phyloP scores from a whole-genome alignment of 2,888 invertebrate genomes.

The Branchellion lobata region DNA sequence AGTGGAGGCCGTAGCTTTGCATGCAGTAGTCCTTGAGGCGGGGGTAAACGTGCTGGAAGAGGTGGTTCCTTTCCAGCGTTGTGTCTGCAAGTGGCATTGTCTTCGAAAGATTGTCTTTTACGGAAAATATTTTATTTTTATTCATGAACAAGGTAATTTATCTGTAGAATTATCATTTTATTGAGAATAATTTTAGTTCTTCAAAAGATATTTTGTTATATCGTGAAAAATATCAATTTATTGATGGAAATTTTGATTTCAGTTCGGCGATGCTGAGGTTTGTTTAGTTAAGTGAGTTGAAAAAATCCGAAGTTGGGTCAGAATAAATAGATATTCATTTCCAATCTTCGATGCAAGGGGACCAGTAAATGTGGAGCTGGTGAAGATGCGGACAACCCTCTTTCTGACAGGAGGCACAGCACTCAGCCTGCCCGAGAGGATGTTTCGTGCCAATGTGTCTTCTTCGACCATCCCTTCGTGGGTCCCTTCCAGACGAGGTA shows the following conservation, averaged over 20 bases:
- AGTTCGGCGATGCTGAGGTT: no score
- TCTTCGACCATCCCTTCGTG: constrained; percentile 30
- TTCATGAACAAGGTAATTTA: no score
- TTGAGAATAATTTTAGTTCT: no score
- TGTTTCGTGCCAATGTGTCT: constrained; percentile 25
- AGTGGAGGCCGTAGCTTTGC: constrained; percentile 94
- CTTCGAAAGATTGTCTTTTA: not conserved
- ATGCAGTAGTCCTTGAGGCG: constrained; percentile 92
- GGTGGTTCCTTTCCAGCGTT: constrained; percentile 90
- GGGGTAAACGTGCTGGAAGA: constrained; percentile 98
- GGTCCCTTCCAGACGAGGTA: not conserved
- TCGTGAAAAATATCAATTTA: no score
- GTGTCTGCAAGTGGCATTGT: constrained; percentile 71
- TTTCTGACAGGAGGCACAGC: constrained; percentile 90
- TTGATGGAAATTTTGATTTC: no score
- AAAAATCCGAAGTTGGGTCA: no score
- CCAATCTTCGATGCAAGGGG: constrained; percentile 49
- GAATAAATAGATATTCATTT: not conserved
- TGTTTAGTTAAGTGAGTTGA: no score
- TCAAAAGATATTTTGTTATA: no score
- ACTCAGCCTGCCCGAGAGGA: constrained; percentile 63
- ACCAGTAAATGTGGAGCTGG: constrained; percentile 98
- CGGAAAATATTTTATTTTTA: no score
- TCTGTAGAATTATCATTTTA: no score
- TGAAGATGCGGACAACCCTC: constrained; percentile 95